A percentile compares a stretch with the other conserved stretches of the same genome.
phyloP scores from a whole-genome alignment of 2,113 vertebrate species.

The Gracilinanus agilis region DNA sequence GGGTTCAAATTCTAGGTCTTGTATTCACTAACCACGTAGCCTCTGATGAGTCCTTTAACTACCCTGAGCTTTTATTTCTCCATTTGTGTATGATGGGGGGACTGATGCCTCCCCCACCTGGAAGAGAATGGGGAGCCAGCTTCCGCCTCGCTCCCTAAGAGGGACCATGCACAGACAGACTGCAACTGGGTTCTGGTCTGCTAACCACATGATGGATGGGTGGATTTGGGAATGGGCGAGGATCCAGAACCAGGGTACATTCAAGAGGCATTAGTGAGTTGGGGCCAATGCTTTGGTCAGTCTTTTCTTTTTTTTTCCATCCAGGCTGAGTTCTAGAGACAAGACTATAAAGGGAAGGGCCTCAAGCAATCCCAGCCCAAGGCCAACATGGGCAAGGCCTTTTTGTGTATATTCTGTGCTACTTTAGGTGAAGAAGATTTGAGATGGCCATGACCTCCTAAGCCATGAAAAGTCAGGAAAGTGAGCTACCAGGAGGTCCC shows the following conservation, averaged over 20 bases:
- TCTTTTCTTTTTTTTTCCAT: neutral
- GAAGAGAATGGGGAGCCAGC: neutral
- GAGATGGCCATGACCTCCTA: neutral
- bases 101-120: neutral
- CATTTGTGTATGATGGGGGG: neutral
- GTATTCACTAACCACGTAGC: neutral
- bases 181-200: neutral
- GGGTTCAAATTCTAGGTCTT: neutral
- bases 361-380: neutral
- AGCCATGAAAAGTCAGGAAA: neutral
- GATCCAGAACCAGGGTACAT: neutral
- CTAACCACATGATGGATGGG: neutral
- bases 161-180: neutral
- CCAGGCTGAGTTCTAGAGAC: neutral
- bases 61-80: neutral
- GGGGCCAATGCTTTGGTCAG: neutral
- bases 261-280: neutral
- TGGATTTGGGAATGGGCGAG: neutral
- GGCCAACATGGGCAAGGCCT: neutral
- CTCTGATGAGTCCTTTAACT: neutral
- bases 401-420: neutral
- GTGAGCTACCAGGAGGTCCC: neutral
- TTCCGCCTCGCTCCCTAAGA: neutral
- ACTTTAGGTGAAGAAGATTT: neutral
- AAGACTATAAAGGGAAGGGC: neutral